A percentile compares a stretch with the other conserved stretches of the same genome.
These are phyloP conservation scores for Diorhabda carinulata DNA, from an alignment of 1,140 invertebrate genomes.

Conservation along the genomic window DNA sequence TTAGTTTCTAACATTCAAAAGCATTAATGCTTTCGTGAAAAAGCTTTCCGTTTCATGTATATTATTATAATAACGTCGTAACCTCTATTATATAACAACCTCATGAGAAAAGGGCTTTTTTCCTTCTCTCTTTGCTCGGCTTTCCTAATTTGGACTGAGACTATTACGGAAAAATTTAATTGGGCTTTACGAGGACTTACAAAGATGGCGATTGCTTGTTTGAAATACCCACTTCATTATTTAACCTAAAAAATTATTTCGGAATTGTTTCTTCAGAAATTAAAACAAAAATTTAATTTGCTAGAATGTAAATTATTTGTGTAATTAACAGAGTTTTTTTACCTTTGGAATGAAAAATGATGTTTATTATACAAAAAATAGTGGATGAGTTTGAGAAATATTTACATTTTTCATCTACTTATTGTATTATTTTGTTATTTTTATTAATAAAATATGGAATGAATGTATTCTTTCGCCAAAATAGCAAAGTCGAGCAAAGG, in stretches of 20 bases:
- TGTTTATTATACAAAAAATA: too few species aligned
- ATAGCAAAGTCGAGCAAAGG: too few species aligned
- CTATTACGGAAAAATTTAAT: constrained; percentile 3
- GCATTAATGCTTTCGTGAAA: too few species aligned
- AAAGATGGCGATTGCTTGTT: constrained; percentile 2
- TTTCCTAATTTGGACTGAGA: constrained; percentile 2
- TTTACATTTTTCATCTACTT: too few species aligned
- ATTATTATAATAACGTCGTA: background rate
- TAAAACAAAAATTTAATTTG: background rate
- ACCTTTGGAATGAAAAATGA: too few species aligned
- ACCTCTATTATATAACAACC: background rate
- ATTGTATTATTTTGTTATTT: too few species aligned
- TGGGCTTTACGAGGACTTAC: background rate
- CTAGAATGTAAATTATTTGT: background rate
- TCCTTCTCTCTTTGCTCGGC: constrained; percentile 1
- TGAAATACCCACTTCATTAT: constrained; percentile 2
- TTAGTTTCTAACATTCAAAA: too few species aligned
- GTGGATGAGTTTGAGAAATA: too few species aligned
- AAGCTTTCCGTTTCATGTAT: too few species aligned
- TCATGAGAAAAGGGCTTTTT: constrained; percentile 2
- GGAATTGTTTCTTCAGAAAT: background rate
- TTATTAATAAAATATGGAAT: too few species aligned
- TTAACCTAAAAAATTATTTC: background rate
- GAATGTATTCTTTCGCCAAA: too few species aligned
- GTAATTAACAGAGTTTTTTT: background rate